Percentiles rank a stretch among this genome's conserved stretches.
Conservation (phyloP, 1,140 invertebrate genomes). For the Chironomus tepperi region DNA sequence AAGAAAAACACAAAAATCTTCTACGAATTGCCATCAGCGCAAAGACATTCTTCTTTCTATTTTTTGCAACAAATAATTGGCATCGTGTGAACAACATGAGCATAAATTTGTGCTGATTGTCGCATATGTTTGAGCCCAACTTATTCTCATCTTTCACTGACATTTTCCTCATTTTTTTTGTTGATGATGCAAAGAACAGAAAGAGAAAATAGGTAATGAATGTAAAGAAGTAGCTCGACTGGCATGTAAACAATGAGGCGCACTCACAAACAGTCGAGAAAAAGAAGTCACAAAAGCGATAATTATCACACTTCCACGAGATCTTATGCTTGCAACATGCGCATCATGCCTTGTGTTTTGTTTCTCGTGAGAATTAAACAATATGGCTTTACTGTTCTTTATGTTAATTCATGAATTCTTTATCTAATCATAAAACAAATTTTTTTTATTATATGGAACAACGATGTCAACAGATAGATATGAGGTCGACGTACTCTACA, state of each 20-base stretch:
- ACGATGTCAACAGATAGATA: too few species aligned
- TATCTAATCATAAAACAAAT: too few species aligned
- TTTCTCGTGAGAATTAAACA: too few species aligned
- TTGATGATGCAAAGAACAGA: not conserved
- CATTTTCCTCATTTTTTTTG: not conserved
- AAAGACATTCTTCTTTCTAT: not conserved
- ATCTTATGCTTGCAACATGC: too few species aligned
- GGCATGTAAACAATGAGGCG: too few species aligned
- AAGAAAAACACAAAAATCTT: not conserved
- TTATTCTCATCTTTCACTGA: not conserved
- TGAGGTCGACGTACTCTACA: too few species aligned
- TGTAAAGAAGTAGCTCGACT: not conserved
- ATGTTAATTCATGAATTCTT: conserved; percentile 8
- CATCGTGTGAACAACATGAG: conserved; percentile 6
- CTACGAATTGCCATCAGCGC: not conserved
- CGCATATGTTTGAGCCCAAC: not conserved
- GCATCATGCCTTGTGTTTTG: too few species aligned
- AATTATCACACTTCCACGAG: too few species aligned
- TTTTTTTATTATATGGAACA: too few species aligned
- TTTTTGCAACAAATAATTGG: not conserved
- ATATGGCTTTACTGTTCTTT: not conserved
- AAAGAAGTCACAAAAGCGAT: too few species aligned
- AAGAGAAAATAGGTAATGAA: not conserved
- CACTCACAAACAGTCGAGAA: too few species aligned
- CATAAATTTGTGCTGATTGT: not conserved